Evolutionary conservation across 2,888 invertebrate species (phyloP).

Genomic region (Folsomia candida): DNA sequence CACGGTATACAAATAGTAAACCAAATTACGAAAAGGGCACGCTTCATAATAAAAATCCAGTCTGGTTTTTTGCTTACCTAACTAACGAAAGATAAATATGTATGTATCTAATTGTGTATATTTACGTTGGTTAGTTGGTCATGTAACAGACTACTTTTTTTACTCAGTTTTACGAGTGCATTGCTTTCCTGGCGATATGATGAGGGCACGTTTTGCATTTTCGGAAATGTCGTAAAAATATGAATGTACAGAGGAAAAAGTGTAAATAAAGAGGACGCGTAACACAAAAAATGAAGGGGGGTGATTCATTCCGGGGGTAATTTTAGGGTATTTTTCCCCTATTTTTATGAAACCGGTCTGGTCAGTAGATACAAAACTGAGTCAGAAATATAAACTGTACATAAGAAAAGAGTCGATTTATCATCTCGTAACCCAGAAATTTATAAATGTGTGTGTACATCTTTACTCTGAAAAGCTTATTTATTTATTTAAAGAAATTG

Average conservation of each 20-base stretch:
- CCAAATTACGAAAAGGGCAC: not conserved
- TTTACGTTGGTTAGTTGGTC: not conserved
- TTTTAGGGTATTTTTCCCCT: not conserved
- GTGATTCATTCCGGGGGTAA: not conserved
- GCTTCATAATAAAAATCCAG: not conserved
- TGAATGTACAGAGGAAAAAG: not conserved
- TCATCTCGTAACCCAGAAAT: no score
- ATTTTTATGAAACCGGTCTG: not conserved
- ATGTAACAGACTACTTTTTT: not conserved
- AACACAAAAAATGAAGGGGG: no score
- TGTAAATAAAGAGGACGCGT: not conserved
- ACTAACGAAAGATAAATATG: no score
- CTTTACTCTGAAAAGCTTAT: no score
- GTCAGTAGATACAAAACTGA: not conserved
- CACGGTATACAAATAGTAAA: not conserved
- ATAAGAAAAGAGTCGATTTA: no score
- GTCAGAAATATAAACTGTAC: no score
- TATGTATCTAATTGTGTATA: not conserved
- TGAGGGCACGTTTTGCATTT: not conserved
- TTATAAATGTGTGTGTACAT: no score
- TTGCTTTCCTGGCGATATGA: not conserved
- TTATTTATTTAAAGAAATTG: not conserved
- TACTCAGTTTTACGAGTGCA: not conserved
- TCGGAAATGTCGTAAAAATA: not conserved
- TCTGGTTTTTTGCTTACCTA: not conserved